Conservation (phyloP, 2,888 invertebrate genomes). For the Perithous albicinctus region DNA sequence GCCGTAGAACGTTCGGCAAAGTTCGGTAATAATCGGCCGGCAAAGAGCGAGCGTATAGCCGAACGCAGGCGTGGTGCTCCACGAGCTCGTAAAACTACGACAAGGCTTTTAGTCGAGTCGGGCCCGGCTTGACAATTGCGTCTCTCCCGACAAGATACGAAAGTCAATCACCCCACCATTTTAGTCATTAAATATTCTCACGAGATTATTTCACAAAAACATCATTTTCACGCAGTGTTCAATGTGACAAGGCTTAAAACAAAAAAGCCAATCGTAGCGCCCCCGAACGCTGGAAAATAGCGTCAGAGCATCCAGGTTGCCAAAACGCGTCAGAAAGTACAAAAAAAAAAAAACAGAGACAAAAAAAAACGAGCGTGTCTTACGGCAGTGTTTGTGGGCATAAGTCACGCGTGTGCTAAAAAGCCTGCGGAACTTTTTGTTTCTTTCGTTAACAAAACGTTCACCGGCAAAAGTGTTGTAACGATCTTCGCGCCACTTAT, state of each 20-base stretch:
- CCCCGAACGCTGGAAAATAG: not conserved
- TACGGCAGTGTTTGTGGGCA: constrained; percentile 9
- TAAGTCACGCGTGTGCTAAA: not conserved
- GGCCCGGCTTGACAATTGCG: constrained; percentile 71
- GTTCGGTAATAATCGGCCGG: constrained; percentile 71
- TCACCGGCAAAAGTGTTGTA: not conserved
- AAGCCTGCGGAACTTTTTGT: not conserved
- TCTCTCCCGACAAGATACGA: constrained; percentile 16
- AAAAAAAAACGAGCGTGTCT: not conserved
- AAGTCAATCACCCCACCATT: constrained; percentile 1
- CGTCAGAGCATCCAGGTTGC: constrained; percentile 6
- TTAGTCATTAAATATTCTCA: too few relatives aligned
- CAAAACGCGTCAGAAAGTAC: constrained; percentile 10
- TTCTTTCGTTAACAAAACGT: too few relatives aligned
- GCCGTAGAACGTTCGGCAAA: constrained; percentile 56
- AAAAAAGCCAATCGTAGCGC: constrained; percentile 1
- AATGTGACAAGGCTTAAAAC: not conserved
- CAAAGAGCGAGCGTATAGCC: constrained; percentile 53
- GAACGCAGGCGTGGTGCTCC: constrained; percentile 73
- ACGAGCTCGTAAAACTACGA: constrained; percentile 67
- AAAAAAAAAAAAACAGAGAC: too few relatives aligned
- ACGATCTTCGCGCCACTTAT: not conserved
- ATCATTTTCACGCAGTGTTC: constrained; percentile 9
- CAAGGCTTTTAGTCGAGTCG: constrained; percentile 72
- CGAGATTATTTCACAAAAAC: not conserved